Evolutionary conservation across 2,888 invertebrate species (phyloP).

Genomic region (Morpho helenor): DNA sequence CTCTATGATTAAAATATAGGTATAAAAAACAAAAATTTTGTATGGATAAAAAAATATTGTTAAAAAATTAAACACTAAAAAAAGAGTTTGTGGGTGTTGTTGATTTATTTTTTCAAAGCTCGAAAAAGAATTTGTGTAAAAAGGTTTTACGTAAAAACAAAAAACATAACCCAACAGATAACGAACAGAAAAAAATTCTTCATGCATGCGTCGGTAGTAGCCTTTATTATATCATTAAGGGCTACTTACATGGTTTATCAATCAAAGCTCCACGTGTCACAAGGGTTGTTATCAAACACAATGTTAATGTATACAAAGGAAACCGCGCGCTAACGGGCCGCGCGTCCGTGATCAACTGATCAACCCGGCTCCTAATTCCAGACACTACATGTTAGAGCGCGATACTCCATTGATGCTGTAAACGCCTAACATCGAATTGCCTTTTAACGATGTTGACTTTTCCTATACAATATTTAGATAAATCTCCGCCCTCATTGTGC

Average conservation of each 20-base stretch:
- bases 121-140: no score
- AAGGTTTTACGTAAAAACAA: no score
- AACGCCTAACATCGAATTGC: conserved; percentile 5
- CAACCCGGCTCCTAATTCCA: neutral
- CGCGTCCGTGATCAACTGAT: conserved; percentile 21
- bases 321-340: conserved; percentile 14
- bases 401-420: neutral
- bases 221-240: no score
- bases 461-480: neutral
- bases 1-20: no score
- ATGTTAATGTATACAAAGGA: neutral
- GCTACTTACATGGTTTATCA: neutral
- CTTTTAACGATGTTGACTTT: conserved; percentile 10
- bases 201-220: no score
- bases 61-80: no score
- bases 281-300: conserved; percentile 1
- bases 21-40: no score
- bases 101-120: no score
- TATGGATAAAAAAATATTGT: no score
- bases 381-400: conserved; percentile 6
- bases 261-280: neutral
- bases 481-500: neutral
- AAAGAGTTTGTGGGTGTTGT: no score
- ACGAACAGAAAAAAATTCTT: no score
- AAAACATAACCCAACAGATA: no score